Percentiles rank a stretch among this genome's conserved stretches.
Evolutionary conservation across 2,113 vertebrate genomes (phyloP).

Genomic region (Macquaria ambigua): DNA sequence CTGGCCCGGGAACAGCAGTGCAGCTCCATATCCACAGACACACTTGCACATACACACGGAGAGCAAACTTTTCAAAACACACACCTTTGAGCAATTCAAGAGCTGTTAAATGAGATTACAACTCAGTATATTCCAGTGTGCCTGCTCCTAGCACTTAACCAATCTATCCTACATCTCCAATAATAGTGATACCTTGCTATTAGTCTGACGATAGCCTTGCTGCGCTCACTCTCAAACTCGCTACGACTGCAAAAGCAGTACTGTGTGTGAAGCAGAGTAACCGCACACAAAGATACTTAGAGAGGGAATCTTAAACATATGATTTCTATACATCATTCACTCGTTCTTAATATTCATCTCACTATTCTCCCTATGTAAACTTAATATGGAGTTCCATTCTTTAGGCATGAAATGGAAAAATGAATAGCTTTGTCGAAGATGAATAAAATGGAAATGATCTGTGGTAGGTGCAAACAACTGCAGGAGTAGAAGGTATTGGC

Average conservation of each 20-base stretch:
- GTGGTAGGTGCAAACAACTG: constrained; percentile 22
- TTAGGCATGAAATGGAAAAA: constrained; percentile 50
- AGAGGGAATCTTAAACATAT: constrained; percentile 26
- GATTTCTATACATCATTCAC: constrained; percentile 52
- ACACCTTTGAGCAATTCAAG: constrained; percentile 73
- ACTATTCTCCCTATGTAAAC: constrained; percentile 22
- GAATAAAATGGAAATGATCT: constrained; percentile 33
- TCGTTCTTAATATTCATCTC: constrained; percentile 35
- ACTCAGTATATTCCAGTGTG: constrained; percentile 48
- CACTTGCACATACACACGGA: constrained; percentile 49
- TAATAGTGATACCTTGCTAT: constrained; percentile 67
- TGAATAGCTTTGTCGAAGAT: constrained; percentile 33
- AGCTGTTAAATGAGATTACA: constrained; percentile 77
- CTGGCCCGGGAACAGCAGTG: constrained; percentile 71
- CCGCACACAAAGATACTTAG: constrained; percentile 9
- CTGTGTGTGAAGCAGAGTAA: constrained; percentile 6
- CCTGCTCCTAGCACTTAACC: constrained; percentile 67
- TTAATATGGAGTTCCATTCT: constrained; percentile 35
- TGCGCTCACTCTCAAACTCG: constrained; percentile 13
- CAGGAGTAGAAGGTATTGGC: neutral
- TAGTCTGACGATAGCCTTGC: constrained; percentile 39
- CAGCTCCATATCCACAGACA: constrained; percentile 56
- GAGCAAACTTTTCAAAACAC: constrained; percentile 71
- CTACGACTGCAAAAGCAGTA: constrained; percentile 3
- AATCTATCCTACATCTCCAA: constrained; percentile 66